Evolutionary conservation across 2,888 invertebrate genomes (phyloP), one percentile per base, ranked within the genome.

Genomic region (Autographa pulchrina): DNA sequence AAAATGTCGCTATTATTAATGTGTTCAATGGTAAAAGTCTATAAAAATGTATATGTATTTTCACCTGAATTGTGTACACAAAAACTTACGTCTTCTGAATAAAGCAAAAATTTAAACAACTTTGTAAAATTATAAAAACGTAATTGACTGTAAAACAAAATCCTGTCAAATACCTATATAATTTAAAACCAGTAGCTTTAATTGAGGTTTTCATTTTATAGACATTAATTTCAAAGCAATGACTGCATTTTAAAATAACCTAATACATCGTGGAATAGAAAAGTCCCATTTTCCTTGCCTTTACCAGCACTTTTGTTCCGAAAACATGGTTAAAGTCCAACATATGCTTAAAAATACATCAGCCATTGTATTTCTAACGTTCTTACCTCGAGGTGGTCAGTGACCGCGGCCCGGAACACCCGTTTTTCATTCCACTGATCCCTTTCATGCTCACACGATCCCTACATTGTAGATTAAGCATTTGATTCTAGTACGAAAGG

Each of bases 381-480:
- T 61, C 63, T 77, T 60, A 67, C 67, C 70, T n/a, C 52, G 48
- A 35, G 52, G 58, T 74, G 66, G 62, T 70, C 77, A 68, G 41
- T 62, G 71, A 81, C 81, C 78, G 62, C 35, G 32, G 62, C 13
- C n/a, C 65, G 54, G 74, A 58, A 43, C 48, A 7, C 48, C 70
- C 52, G 52, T 64, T 79, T 77, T 80, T 78, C 79, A 72, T 72
- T 41, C 35, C 79, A 82, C 65, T 79, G 80, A 78, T 69, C 80
- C 82, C 60, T 86, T 80, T 81, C 74, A 75, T 65, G 71, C 72
- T 62, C 31, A 65, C 63, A 20, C 58, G 52, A 58, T 58, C 69
- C 78, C 60, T 63, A 63, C 74, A 71, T 74, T 79, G 72, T 74
- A 70, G 70, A 74, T 71, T 68, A 72, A 75, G 61, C 72, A 74